A percentile compares a stretch with the other conserved stretches of the same genome.
Evolutionary conservation across 2,797 vertebrate species (phyloP).

Genomic region (Avahi laniger): DNA sequence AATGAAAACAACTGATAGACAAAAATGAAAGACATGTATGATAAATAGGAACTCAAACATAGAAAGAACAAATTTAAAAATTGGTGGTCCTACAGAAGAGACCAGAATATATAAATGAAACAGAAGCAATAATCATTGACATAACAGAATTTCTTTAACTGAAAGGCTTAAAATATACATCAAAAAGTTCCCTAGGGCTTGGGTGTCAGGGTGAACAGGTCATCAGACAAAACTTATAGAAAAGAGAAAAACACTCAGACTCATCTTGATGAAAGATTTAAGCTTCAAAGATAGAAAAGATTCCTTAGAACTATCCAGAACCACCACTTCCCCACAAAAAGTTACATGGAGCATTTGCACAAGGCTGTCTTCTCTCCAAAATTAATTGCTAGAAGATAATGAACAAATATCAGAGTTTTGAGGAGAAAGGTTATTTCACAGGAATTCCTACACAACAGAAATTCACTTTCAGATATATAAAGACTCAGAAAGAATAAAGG

Average conservation of each 20-base stretch:
- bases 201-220: background rate
- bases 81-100: background rate
- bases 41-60: background rate
- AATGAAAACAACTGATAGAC: background rate
- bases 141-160: background rate
- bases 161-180: background rate
- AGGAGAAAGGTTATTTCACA: background rate
- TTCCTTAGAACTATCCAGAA: background rate
- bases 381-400: background rate
- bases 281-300: constrained; percentile 1
- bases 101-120: background rate
- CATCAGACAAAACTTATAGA: background rate
- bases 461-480: background rate
- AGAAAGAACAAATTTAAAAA: background rate
- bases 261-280: background rate
- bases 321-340: background rate
- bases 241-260: constrained; percentile 11
- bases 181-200: background rate
- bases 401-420: background rate
- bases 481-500: background rate
- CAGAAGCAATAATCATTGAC: background rate
- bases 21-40: background rate
- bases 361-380: background rate
- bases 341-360: background rate
- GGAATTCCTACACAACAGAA: background rate